phyloP scores from a whole-genome alignment of 2,797 vertebrate genomes.

The Leptatherina wallacei region DNA sequence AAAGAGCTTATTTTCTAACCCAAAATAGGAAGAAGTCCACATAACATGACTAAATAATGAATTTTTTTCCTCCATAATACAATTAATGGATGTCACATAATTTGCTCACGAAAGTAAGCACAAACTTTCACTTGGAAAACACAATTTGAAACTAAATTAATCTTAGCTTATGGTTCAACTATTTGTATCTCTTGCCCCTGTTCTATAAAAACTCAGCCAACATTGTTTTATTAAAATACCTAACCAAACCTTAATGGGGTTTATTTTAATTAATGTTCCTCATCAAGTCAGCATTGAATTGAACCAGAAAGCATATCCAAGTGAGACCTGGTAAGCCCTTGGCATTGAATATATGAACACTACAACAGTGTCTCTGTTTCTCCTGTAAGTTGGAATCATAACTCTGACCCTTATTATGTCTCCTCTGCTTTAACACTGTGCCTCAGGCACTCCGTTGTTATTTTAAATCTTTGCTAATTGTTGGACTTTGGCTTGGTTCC shows the following conservation, averaged over 20 bases:
- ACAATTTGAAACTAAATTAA: constrained; percentile 22
- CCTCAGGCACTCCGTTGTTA: constrained; percentile 73
- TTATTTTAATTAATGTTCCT: constrained; percentile 64
- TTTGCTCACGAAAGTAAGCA: background rate
- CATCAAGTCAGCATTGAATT: constrained; percentile 51
- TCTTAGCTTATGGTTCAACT: constrained; percentile 9
- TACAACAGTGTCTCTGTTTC: constrained; percentile 73
- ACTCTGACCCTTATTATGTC: constrained; percentile 73
- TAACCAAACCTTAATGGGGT: constrained; percentile 25
- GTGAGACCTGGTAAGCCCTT: constrained; percentile 39
- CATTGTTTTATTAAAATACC: constrained; percentile 30
- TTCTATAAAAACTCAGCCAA: constrained; percentile 42
- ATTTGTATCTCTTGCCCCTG: constrained; percentile 30
- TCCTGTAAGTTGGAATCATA: constrained; percentile 72
- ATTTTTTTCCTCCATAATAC: background rate
- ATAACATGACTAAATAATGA: background rate
- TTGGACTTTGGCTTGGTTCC: constrained; percentile 71
- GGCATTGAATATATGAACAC: constrained; percentile 42
- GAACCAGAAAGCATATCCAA: constrained; percentile 38
- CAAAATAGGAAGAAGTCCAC: background rate
- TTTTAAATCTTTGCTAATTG: constrained; percentile 82
- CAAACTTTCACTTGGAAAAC: constrained; percentile 16
- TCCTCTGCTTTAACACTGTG: constrained; percentile 69
- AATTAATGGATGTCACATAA: background rate
- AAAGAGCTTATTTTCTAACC: too few relatives aligned